phyloP scores from a whole-genome alignment of 1,140 invertebrate species.

The Scaptomyza hsui region DNA sequence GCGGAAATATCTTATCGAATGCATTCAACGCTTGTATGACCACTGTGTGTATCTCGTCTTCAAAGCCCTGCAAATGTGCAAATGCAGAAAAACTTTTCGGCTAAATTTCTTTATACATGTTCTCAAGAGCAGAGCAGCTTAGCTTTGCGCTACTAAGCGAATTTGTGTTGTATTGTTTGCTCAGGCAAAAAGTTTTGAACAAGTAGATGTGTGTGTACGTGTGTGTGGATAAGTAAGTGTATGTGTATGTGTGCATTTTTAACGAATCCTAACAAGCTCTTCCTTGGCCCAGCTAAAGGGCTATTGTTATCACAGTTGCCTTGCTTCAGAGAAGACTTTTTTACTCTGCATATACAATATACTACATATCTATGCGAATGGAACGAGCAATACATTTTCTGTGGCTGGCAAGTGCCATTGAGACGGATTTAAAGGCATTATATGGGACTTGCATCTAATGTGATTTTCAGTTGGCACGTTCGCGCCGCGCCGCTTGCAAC shows the following conservation, averaged over 20 bases:
- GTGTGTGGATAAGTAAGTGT: constrained; percentile 35
- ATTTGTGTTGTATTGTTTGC: constrained; percentile 83
- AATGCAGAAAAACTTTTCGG: constrained; percentile 16
- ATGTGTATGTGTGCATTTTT: constrained; percentile 69
- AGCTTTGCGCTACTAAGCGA: constrained; percentile 64
- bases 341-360: constrained; percentile 29
- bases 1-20: constrained; percentile 84
- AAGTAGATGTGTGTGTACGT: constrained; percentile 32
- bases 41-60: constrained; percentile 86
- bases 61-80: constrained; percentile 85
- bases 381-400: constrained; percentile 13
- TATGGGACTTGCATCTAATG: constrained; percentile 73
- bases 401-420: constrained; percentile 68
- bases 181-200: constrained; percentile 73
- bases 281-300: constrained; percentile 58
- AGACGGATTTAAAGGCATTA: constrained; percentile 80
- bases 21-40: constrained; percentile 83
- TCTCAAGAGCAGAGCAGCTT: constrained; percentile 46
- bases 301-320: constrained; percentile 78
- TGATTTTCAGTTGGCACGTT: constrained; percentile 76
- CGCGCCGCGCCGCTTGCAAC: constrained; percentile 30
- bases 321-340: constrained; percentile 49
- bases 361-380: constrained; percentile 13
- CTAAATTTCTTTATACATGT: constrained; percentile 68
- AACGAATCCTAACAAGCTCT: constrained; percentile 82